A percentile compares a stretch with the other conserved stretches of the same genome.
Evolutionary conservation across 53 echinoderm and acorn worm genomes (phyloP).

Genomic region (Antedon mediterranea): DNA sequence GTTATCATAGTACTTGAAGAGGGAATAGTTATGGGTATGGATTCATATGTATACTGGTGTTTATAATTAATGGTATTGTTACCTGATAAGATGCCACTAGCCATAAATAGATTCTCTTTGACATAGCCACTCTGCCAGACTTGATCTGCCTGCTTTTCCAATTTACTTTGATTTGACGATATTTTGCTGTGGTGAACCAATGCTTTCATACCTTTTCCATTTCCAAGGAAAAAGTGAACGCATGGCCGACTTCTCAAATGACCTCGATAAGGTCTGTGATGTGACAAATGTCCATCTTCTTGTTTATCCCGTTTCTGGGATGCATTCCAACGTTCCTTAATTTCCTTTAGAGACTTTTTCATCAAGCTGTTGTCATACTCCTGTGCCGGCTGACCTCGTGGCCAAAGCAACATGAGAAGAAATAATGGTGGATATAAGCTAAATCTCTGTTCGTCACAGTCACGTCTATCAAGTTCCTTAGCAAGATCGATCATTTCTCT

Average conservation of each 20-base stretch:
- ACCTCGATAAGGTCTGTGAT: not conserved
- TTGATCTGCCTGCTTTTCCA: not conserved
- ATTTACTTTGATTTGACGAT: not conserved
- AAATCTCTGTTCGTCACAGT: not conserved
- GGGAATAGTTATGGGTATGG: conserved; percentile 17
- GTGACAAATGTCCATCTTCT: not conserved
- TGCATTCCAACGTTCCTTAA: not conserved
- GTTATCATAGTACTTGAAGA: not conserved
- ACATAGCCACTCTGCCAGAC: conserved; percentile 18
- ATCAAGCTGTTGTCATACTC: not conserved
- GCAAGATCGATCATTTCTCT: not conserved
- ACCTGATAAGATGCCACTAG: conserved; percentile 12
- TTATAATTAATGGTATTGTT: conserved; percentile 2
- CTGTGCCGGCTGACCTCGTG: not conserved
- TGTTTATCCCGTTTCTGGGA: not conserved
- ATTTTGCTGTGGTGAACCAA: not conserved
- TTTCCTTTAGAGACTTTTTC: not conserved
- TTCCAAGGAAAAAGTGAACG: not conserved
- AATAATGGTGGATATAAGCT: conserved; percentile 18
- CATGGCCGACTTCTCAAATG: not conserved
- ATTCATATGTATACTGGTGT: conserved; percentile 1
- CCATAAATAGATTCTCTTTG: conserved; percentile 5
- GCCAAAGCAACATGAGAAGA: conserved; percentile 40
- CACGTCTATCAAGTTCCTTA: not conserved
- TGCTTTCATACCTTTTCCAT: not conserved